Evolutionary conservation across 2,888 invertebrate species (phyloP).

Genomic region (Chrysolina haemoptera): DNA sequence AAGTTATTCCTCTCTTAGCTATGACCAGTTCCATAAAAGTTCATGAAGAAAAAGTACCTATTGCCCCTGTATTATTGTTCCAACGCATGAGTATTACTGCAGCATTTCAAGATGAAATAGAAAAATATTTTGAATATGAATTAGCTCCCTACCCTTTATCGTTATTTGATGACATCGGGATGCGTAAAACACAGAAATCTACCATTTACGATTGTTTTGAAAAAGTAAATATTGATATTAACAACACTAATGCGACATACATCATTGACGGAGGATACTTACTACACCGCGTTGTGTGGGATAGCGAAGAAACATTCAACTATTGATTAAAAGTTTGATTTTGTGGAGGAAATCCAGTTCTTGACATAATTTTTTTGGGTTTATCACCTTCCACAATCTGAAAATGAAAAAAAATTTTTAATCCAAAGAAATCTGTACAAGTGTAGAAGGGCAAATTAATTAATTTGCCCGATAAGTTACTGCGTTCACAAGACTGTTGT

Average conservation of each 20-base stretch:
- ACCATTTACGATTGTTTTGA: slow-evolving; percentile 3
- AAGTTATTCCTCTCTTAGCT: too few relatives aligned
- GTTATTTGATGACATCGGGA: not conserved
- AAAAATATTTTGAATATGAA: slow-evolving; percentile 18
- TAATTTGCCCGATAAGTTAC: too few relatives aligned
- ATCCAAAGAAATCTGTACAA: too few relatives aligned
- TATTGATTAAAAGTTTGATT: too few relatives aligned
- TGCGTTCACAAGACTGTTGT: too few relatives aligned
- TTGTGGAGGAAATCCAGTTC: too few relatives aligned
- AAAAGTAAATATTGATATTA: slow-evolving; percentile 15
- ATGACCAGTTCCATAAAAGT: slow-evolving; percentile 22
- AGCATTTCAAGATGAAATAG: not conserved
- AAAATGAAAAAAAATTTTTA: too few relatives aligned
- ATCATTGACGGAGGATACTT: slow-evolving; percentile 27
- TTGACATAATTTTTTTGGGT: too few relatives aligned
- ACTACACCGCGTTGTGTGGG: slow-evolving; percentile 25
- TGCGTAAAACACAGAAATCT: not conserved
- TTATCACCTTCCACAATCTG: too few relatives aligned
- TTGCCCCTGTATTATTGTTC: slow-evolving; percentile 24
- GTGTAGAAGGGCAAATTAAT: too few relatives aligned
- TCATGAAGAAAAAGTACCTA: slow-evolving; percentile 27
- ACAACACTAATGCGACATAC: slow-evolving; percentile 27
- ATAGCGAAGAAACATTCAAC: slow-evolving; percentile 33
- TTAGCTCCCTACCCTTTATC: not conserved
- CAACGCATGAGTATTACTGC: slow-evolving; percentile 29